Evolutionary conservation across 2,797 vertebrate genomes (phyloP).

Genomic region (Dendrocincla fuliginosa): DNA sequence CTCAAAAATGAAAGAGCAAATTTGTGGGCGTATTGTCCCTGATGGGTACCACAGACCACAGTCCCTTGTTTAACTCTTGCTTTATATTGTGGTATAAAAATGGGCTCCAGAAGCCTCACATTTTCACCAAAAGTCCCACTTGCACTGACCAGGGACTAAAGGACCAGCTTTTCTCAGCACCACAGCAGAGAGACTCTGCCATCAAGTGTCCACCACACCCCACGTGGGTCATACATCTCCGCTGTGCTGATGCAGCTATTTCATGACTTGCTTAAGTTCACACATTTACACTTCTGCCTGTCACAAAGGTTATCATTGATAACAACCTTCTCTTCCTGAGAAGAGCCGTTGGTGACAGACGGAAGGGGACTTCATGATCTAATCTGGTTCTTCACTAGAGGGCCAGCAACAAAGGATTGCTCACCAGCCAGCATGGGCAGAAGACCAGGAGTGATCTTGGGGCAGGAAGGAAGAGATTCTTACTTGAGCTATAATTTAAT

Average conservation of each 20-base stretch:
- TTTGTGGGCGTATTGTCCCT: background rate
- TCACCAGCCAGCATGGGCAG: background rate
- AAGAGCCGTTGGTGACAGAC: background rate
- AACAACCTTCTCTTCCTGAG: background rate
- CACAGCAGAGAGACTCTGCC: background rate
- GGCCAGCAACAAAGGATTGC: accelerated
- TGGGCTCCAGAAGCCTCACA: background rate
- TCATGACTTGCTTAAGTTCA: background rate
- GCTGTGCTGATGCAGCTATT: accelerated
- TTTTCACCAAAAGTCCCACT: background rate
- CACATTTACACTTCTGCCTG: background rate
- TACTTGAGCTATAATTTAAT: background rate
- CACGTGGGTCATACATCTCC: background rate
- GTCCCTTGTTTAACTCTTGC: background rate
- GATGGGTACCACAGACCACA: background rate
- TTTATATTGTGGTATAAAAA: background rate
- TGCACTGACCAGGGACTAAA: background rate
- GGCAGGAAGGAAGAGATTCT: background rate
- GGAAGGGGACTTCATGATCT: background rate
- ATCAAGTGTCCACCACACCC: background rate
- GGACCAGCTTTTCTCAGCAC: background rate
- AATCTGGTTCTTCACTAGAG: background rate
- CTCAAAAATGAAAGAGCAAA: background rate
- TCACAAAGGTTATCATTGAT: background rate
- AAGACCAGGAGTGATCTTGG: background rate